phyloP scores from a whole-genome alignment of 2,113 vertebrate genomes.

The Chinchilla lanigera region DNA sequence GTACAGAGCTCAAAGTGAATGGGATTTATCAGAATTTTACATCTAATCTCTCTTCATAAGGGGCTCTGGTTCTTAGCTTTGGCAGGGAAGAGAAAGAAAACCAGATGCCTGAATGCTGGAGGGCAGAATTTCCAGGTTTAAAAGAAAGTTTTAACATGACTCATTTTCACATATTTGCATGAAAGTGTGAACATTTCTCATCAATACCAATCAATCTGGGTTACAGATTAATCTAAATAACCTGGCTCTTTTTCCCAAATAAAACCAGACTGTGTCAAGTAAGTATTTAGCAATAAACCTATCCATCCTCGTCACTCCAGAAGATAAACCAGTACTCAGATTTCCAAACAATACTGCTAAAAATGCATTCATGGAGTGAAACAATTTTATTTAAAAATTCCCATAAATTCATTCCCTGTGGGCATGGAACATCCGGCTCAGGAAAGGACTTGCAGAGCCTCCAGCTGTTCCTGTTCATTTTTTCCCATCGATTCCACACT shows the following conservation, averaged over 20 bases:
- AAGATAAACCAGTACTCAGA: conserved; percentile 6
- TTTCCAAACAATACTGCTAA: conserved; percentile 40
- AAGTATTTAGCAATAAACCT: not conserved
- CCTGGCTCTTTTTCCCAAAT: not conserved
- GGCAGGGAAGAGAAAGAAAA: not conserved
- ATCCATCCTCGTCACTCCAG: not conserved
- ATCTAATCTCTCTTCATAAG: conserved; percentile 11
- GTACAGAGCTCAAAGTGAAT: not conserved
- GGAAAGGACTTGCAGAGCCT: not conserved
- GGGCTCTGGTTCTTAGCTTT: not conserved
- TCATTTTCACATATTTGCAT: not conserved
- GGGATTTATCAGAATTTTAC: not conserved
- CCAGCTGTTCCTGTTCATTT: conserved; percentile 11
- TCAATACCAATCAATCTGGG: not conserved
- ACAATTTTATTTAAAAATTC: conserved; percentile 39
- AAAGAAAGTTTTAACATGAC: not conserved
- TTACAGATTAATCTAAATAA: conserved; percentile 38
- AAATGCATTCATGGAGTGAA: not conserved
- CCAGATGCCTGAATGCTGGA: conserved; percentile 20
- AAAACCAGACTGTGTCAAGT: not conserved
- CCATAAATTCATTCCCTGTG: not conserved
- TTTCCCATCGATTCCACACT: not conserved
- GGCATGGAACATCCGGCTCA: not conserved
- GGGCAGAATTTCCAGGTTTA: not conserved
- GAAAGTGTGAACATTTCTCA: not conserved